Percentiles rank a stretch among this genome's conserved stretches.
Evolutionary conservation across 2,888 invertebrate genomes (phyloP).

Genomic region (Himalopsyche kuldschensis): DNA sequence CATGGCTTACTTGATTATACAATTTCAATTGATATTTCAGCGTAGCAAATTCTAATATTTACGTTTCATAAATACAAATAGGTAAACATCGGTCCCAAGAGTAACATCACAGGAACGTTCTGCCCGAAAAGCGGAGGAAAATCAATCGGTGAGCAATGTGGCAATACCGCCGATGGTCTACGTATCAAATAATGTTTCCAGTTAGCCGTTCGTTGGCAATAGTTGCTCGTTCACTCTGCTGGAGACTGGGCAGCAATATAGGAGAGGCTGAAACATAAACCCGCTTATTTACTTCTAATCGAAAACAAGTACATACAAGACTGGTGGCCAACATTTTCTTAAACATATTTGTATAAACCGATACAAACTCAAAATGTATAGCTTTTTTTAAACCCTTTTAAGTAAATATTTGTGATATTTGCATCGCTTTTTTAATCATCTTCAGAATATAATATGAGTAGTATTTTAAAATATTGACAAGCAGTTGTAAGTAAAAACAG

Average conservation of each 20-base stretch:
- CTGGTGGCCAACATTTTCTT: neutral
- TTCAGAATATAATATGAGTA: too few species aligned
- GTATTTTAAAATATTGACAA: too few species aligned
- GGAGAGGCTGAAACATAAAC: neutral
- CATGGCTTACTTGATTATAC: neutral
- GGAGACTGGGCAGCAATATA: neutral
- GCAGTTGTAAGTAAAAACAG: too few species aligned
- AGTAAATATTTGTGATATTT: too few species aligned
- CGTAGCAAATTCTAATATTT: neutral
- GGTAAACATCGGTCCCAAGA: neutral
- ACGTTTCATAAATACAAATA: neutral
- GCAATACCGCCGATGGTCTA: neutral
- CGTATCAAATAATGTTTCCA: neutral
- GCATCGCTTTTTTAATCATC: too few species aligned
- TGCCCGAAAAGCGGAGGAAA: neutral
- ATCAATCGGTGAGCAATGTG: neutral
- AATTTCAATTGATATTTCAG: neutral
- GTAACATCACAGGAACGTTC: neutral
- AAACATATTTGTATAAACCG: too few species aligned
- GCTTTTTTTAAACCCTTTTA: too few species aligned
- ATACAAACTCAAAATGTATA: too few species aligned
- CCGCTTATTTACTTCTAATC: neutral
- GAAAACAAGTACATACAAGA: neutral
- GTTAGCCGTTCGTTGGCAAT: neutral
- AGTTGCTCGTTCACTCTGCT: neutral